Base-by-base conservation (phyloP, 2,888 invertebrate genomes). In the Mythimna pallens region DNA sequence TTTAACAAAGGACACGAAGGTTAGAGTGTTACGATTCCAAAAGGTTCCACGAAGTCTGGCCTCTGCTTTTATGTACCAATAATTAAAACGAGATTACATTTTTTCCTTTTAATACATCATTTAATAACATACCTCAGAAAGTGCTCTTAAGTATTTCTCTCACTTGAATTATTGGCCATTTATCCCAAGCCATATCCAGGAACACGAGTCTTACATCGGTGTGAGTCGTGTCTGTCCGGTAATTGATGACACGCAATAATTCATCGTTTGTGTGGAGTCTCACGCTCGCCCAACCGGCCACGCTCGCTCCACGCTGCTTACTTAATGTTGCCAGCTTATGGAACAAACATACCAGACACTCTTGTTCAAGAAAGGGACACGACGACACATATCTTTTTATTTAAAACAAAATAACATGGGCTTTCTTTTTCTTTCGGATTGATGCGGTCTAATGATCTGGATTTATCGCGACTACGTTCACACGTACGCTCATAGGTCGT, bases 231-330 rank as follows among this genome's bases (percentile, higher is more conserved):
- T 91, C 91, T 89, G 92, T 93, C 93, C 92, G 90, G 94, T 95
- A 95, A 95, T 95, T 94, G 95, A 95, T 95, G 95, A 92, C 92
- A 91, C 86, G 93, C 93, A 93, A 95, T 95, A 95, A 94, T 92
- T 95, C 95, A 95, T 95, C 93, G 94, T 94, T 95, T 94, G 94
- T 93, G 94, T 91, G 90, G 91, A 93, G 92, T 93, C 94, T 91
- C 93, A 93, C 93, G 94, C 93, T 92, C 88, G 70, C 80, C 70
- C 66, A 36, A 78, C 66, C 78, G 71, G 76, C 80, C 81, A 76
- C 70, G 70, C 81, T 82, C 86, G 84, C 83, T 84, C 84, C 80
- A 81, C 61, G 61, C 61, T 40, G 82, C 76, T 82, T 81, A 87
- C 80, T 83, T 88, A 87, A 89, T 80, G 82, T 78, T 63, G 58